Evolutionary conservation across 1,140 invertebrate genomes (phyloP), one percentile per base, ranked within the genome.

Genomic region (Elysia chlorotica): DNA sequence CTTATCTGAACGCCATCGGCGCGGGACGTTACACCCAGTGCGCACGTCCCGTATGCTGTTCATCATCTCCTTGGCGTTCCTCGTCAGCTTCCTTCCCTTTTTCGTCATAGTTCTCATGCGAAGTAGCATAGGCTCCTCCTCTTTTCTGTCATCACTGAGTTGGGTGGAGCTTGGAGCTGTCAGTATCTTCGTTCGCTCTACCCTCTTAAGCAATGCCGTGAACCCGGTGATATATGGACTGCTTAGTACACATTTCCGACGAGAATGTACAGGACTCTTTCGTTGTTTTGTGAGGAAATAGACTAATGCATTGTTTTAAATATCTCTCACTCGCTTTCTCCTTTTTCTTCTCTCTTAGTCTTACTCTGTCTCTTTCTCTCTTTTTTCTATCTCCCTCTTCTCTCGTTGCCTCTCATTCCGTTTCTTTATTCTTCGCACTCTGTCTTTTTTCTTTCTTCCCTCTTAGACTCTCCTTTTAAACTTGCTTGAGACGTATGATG

Each of bases 301-400:
- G 35, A n/a, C n/a, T 23, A 3, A n/a, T 2, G 21, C 31, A 6
- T 33, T 30, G 21, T 63, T 6, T 31, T 21, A 21, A n/a, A 31
- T 2, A 33, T 2, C 28, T 63, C 61, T 63, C 67, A 68, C 28
- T 82, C 76, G 54, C 71, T 76, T 25, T 73, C 74, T n/a, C 82
- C 41, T 36, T 78, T 79, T 57, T 86, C 87, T 6, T 95, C 95
- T 86, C 94, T n/a, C n/a, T n/a, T n/a, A n/a, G n/a, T n/a, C n/a
- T n/a, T n/a, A n/a, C n/a, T n/a, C n/a, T n/a, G n/a, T n/a, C n/a
- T n/a, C n/a, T n/a, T n/a, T n/a, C n/a, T n/a, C n/a, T n/a, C n/a
- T n/a, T n/a, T n/a, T n/a, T n/a, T n/a, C n/a, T n/a, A n/a, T n/a
- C n/a, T n/a, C n/a, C n/a, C n/a, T n/a, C n/a, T n/a, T n/a, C n/a